Conservation (phyloP, 2,113 vertebrate genomes). For the Naja naja region DNA sequence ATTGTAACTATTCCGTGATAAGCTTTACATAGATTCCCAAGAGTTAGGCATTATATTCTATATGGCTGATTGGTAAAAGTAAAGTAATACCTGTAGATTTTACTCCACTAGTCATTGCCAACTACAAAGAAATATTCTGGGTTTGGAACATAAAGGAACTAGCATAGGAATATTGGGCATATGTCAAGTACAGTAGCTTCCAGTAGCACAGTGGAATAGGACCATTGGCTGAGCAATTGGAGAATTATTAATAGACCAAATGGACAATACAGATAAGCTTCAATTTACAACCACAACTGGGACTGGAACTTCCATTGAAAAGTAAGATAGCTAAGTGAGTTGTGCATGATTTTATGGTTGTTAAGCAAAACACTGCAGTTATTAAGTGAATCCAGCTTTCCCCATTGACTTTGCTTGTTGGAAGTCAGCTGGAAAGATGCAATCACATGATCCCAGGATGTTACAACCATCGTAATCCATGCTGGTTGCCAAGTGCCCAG, state of each 20-base stretch:
- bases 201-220: too few relatives aligned
- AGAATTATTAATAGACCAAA: background rate
- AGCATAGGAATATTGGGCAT: slow-evolving; percentile 11
- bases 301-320: too few relatives aligned
- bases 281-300: too few relatives aligned
- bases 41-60: background rate
- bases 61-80: background rate
- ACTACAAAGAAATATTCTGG: slow-evolving; percentile 37
- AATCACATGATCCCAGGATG: too few relatives aligned
- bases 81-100: too few relatives aligned
- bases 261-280: background rate
- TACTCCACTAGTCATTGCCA: too few relatives aligned
- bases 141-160: slow-evolving; percentile 36
- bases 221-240: background rate
- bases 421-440: too few relatives aligned
- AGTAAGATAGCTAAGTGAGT: too few relatives aligned
- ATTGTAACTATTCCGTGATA: background rate
- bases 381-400: too few relatives aligned
- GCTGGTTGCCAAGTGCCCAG: background rate
- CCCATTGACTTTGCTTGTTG: too few relatives aligned
- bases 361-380: too few relatives aligned
- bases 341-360: too few relatives aligned
- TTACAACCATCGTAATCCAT: background rate
- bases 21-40: background rate
- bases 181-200: slow-evolving; percentile 2